phyloP scores from a whole-genome alignment of 1,140 invertebrate species.

The Penaeus indicus region DNA sequence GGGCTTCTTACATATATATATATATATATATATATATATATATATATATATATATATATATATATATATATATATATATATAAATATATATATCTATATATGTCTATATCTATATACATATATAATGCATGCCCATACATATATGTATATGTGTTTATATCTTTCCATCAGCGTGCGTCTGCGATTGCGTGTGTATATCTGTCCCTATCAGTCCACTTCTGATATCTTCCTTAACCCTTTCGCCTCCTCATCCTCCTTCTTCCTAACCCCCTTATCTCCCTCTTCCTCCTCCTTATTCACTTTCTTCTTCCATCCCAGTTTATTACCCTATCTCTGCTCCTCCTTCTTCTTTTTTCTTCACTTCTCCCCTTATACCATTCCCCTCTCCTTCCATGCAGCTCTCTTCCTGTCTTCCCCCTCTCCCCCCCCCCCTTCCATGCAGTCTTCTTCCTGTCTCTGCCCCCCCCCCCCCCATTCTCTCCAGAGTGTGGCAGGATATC shows the following conservation, averaged over 20 bases:
- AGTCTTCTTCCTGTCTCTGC: too few relatives aligned
- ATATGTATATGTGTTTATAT: not conserved
- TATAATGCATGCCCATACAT: not conserved
- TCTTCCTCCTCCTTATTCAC: not conserved
- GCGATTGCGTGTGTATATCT: not conserved
- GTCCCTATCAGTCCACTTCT: not conserved
- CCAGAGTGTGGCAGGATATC: too few relatives aligned
- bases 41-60: not conserved
- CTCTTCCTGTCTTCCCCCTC: too few relatives aligned
- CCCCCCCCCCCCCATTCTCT: too few relatives aligned
- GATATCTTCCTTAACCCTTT: not conserved
- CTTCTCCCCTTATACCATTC: too few relatives aligned
- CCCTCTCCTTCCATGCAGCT: too few relatives aligned
- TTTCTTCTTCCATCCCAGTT: not conserved
- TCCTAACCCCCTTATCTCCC: not conserved
- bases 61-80: not conserved
- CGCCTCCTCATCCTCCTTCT: not conserved
- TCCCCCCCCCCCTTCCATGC: too few relatives aligned
- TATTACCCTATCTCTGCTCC: not conserved
- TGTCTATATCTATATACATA: not conserved
- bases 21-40: constrained; percentile 30
- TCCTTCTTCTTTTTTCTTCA: not conserved
- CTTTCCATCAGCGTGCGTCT: not conserved
- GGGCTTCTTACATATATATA: not conserved
- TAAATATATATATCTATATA: not conserved